Conservation (phyloP, 2,888 invertebrate genomes). For the Eupithecia subfuscata region DNA sequence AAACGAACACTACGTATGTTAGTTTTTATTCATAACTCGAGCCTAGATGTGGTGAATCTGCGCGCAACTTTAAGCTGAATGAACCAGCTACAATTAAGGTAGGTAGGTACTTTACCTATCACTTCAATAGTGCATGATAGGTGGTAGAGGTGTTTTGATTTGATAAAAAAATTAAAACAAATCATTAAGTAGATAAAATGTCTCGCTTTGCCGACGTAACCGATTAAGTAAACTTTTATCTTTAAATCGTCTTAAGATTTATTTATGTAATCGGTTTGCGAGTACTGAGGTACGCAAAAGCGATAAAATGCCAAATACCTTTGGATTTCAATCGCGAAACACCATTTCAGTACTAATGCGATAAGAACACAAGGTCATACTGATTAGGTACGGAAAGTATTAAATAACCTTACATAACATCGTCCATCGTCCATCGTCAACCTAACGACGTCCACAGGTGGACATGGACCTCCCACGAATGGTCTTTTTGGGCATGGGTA, state of each 20-base stretch:
- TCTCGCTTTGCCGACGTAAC: not conserved
- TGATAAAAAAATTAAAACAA: not conserved
- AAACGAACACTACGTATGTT: no score
- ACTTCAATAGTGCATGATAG: not conserved
- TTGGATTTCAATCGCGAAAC: not conserved
- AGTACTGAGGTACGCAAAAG: not conserved
- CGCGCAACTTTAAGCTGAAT: no score
- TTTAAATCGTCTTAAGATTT: not conserved
- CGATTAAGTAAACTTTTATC: not conserved
- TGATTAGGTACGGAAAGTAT: not conserved
- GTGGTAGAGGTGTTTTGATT: not conserved
- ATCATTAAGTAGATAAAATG: not conserved
- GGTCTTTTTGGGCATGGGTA: no score
- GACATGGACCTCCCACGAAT: not conserved
- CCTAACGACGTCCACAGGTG: not conserved
- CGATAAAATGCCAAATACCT: slow-evolving; percentile 7
- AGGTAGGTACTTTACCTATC: not conserved
- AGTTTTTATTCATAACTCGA: no score
- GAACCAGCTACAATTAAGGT: not conserved
- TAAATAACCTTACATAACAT: not conserved
- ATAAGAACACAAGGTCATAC: not conserved
- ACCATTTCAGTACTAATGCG: not conserved
- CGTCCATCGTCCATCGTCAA: no score
- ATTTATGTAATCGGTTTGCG: not conserved
- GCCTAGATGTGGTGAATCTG: no score